phyloP scores from a whole-genome alignment of 2,113 vertebrate species.

The Prolemur simus region DNA sequence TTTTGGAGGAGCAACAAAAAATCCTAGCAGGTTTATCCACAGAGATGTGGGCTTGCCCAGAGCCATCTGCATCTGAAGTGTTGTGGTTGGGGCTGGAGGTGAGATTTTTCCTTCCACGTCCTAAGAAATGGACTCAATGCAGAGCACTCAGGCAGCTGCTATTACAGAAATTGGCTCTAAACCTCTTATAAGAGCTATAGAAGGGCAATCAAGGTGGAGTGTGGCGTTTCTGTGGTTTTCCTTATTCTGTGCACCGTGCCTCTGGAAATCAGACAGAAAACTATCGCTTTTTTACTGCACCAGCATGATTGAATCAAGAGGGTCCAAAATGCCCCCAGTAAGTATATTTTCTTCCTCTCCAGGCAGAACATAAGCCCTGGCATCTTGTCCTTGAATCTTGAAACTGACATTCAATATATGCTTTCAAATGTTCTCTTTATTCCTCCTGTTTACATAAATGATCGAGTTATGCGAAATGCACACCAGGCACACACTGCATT shows the following conservation, averaged over 20 bases:
- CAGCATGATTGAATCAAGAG: background rate
- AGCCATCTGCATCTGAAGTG: background rate
- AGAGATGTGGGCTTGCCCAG: background rate
- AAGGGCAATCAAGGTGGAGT: background rate
- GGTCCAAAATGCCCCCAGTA: background rate
- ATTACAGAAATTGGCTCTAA: background rate
- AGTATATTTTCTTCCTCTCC: background rate
- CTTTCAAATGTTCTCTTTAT: background rate
- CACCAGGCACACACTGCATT: background rate
- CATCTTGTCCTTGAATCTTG: slow-evolving; percentile 9
- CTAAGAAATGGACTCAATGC: background rate
- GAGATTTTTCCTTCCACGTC: background rate
- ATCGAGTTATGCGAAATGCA: background rate
- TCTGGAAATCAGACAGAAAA: slow-evolving; percentile 10
- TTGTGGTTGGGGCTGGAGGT: background rate
- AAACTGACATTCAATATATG: background rate
- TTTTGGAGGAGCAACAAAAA: background rate
- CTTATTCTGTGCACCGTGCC: background rate
- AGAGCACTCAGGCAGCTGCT: background rate
- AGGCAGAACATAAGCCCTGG: background rate
- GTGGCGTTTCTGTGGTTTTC: background rate
- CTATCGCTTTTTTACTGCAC: background rate
- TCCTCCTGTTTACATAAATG: background rate
- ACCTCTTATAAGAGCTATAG: background rate
- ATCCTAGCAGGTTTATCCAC: background rate